Base-by-base conservation (phyloP, 2,888 invertebrate genomes). In the Sminthurides aquaticus region DNA sequence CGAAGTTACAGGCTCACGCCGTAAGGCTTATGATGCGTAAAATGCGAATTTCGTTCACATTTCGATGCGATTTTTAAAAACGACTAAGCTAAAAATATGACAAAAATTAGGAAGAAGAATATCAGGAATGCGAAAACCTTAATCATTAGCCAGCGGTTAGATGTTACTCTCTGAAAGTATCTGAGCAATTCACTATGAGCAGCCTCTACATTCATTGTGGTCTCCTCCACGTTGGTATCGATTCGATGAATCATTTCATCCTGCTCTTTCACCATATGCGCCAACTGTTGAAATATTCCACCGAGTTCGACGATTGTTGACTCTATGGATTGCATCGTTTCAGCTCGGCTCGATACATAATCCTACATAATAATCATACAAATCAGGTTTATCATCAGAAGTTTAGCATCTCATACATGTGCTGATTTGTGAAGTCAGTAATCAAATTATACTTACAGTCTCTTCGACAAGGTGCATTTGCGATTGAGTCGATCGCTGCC, bases 301-400 rank as follows among this genome's bases (percentile, higher is more conserved):
- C 99, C 99, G 57, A 99, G 81, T 79, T 99, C 99, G 18, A 98
- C 95, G 76, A 99, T 98, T 22, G 98, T 98, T 60, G 93, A 91
- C 80, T 99, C 99, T 77, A 99, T 99, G 78, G 91, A 96, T 79
- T 98, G 95, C 97, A 99, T 98, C 0, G 98, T 95, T 79, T 96
- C 95, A 49, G 95, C 95, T 75, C 99, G 84, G 76, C 89, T 89
- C 76, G 91, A 90, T 49, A 96, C 85, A 81, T 97, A 84, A 77
- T 96, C 94, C 79, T 82, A 57, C 8, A 52, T 22, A 20, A 52
- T 5, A 52, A 52, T 52, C 20, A 57, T 27, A 3, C 26, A 27
- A n/a, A n/a, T n/a, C n/a, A n/a, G n/a, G n/a, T n/a, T n/a, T n/a
- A n/a, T n/a, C n/a, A n/a, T n/a, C n/a, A n/a, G n/a, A n/a, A n/a